These are phyloP conservation scores for Scomber colias DNA, from an alignment of 2,113 vertebrate species.

Conservation along the genomic window DNA sequence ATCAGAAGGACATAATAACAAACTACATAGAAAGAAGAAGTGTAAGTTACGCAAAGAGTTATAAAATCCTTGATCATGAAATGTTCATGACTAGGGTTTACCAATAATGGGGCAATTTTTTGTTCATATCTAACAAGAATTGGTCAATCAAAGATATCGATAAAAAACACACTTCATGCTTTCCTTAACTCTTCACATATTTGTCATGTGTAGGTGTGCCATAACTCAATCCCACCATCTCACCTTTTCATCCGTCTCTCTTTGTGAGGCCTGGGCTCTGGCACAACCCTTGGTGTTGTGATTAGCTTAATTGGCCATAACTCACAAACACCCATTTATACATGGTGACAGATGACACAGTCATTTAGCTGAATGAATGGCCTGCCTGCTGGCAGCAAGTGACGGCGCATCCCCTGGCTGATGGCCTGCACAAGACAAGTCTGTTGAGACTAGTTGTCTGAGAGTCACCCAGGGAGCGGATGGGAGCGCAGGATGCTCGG, in stretches of 20 bases:
- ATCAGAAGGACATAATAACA: neutral
- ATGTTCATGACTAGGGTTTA: neutral
- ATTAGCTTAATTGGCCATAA: slow-evolving; percentile 79
- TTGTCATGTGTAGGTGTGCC: slow-evolving; percentile 23
- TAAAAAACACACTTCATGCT: neutral
- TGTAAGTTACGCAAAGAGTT: neutral
- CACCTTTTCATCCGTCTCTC: slow-evolving; percentile 50
- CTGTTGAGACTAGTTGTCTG: slow-evolving; percentile 49
- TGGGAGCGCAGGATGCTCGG: neutral
- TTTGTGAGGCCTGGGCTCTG: slow-evolving; percentile 56
- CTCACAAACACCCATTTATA: slow-evolving; percentile 74
- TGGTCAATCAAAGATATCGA: neutral
- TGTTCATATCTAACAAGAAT: slow-evolving; percentile 1
- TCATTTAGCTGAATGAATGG: slow-evolving; percentile 71
- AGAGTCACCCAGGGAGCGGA: slow-evolving; percentile 8
- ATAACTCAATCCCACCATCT: neutral
- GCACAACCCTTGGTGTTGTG: slow-evolving; percentile 66
- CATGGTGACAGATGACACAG: slow-evolving; percentile 77
- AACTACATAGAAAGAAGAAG: neutral
- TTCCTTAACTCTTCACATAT: neutral
- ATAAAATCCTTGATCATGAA: neutral
- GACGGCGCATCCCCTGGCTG: slow-evolving; percentile 43
- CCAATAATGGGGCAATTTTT: neutral
- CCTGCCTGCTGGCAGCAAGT: slow-evolving; percentile 55
- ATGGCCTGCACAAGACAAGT: slow-evolving; percentile 36